Conservation (phyloP, 2,888 invertebrate species). For the Drosophila hamatofila region DNA sequence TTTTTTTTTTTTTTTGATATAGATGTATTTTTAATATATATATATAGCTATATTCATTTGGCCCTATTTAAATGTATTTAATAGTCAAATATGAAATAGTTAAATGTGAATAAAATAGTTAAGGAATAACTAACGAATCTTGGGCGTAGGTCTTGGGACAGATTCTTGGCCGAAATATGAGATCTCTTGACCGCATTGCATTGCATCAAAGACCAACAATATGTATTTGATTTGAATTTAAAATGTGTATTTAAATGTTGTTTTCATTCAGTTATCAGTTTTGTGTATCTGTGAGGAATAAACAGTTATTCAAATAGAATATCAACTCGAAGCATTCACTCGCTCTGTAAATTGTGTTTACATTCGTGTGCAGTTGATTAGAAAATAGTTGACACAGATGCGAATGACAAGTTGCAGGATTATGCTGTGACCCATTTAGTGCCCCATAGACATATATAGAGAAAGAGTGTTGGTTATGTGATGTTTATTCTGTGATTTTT, state of each 20-base stretch:
- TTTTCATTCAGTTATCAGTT: not conserved
- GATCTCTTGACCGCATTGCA: too few relatives aligned
- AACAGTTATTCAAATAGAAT: not conserved
- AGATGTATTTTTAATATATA: too few relatives aligned
- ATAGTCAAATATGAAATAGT: too few relatives aligned
- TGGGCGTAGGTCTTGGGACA: too few relatives aligned
- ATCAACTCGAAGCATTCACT: not conserved
- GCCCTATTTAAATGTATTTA: not conserved
- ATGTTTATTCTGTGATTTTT: constrained; percentile 31
- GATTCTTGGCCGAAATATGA: too few relatives aligned
- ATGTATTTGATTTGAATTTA: not conserved
- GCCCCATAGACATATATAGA: not conserved
- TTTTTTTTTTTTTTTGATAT: too few relatives aligned
- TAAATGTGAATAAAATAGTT: too few relatives aligned
- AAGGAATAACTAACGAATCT: too few relatives aligned
- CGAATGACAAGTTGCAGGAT: constrained; percentile 8
- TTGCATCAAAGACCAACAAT: not conserved
- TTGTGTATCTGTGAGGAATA: not conserved
- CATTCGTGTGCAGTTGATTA: not conserved
- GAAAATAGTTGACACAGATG: constrained; percentile 12
- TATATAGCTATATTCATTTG: too few relatives aligned
- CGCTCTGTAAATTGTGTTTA: not conserved
- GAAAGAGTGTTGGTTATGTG: constrained; percentile 7
- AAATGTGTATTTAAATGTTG: not conserved
- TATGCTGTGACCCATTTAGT: constrained; percentile 26